Percentiles rank a stretch among this genome's conserved stretches.
phyloP scores from a whole-genome alignment of 2,888 invertebrate genomes.

The Drosophila setosimentum region DNA sequence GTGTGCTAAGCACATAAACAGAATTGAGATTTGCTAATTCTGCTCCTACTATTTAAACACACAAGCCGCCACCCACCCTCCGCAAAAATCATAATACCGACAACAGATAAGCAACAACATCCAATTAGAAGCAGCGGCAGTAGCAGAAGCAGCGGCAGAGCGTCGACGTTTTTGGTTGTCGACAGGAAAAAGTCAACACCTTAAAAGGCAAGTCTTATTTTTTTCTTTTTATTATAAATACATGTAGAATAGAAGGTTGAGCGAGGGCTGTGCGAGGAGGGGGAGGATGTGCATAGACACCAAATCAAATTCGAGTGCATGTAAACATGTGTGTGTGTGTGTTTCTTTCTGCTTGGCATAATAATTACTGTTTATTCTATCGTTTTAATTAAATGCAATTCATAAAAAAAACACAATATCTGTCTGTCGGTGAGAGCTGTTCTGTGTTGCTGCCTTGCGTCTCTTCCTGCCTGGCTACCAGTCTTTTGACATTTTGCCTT shows the following conservation, averaged over 20 bases:
- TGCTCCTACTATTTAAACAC: slow-evolving; percentile 8
- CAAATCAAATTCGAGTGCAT: slow-evolving; percentile 25
- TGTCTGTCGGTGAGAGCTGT: slow-evolving; percentile 28
- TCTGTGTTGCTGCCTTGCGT: slow-evolving; percentile 15
- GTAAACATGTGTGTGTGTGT: slow-evolving; percentile 2
- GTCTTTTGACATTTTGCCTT: slow-evolving; percentile 47
- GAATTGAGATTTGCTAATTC: slow-evolving; percentile 30
- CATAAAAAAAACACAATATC: slow-evolving; percentile 26
- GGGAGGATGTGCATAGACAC: slow-evolving; percentile 10
- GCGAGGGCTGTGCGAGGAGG: not conserved
- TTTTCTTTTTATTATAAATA: slow-evolving; percentile 32
- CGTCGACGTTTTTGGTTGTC: slow-evolving; percentile 38
- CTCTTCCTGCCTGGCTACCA: slow-evolving; percentile 12
- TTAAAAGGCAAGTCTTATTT: slow-evolving; percentile 70
- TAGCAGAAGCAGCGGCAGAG: slow-evolving; percentile 18
- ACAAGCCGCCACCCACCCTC: not conserved
- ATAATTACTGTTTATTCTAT: slow-evolving; percentile 44
- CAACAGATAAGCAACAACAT: slow-evolving; percentile 24
- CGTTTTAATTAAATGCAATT: slow-evolving; percentile 53
- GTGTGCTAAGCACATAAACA: slow-evolving; percentile 42
- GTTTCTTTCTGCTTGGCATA: slow-evolving; percentile 28
- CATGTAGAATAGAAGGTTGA: slow-evolving; percentile 1
- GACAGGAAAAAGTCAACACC: slow-evolving; percentile 64
- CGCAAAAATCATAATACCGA: slow-evolving; percentile 20
- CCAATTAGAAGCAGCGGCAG: slow-evolving; percentile 26